phyloP scores from a whole-genome alignment of 1,140 invertebrate genomes.

The Hestina assimilis region DNA sequence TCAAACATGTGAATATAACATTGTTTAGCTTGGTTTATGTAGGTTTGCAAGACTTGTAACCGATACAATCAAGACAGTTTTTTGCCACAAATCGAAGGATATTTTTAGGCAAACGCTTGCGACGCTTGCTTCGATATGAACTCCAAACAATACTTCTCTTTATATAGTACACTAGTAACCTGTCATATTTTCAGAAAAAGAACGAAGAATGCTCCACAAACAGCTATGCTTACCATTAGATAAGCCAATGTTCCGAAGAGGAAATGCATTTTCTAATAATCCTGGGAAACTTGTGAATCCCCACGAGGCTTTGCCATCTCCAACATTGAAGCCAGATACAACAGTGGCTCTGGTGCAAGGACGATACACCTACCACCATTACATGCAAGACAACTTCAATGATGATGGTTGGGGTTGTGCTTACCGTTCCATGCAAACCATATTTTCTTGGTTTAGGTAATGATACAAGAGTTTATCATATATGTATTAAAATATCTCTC shows the following conservation, averaged over 20 bases:
- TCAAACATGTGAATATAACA: too few relatives aligned
- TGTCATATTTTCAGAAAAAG: conserved; percentile 80
- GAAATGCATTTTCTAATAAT: conserved; percentile 82
- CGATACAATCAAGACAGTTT: too few relatives aligned
- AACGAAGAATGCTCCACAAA: conserved; percentile 83
- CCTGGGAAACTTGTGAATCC: conserved; percentile 84
- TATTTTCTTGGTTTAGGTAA: conserved; percentile 97
- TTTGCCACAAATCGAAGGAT: too few relatives aligned
- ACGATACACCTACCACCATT: conserved; percentile 96
- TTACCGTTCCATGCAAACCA: conserved; percentile 97
- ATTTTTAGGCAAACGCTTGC: too few relatives aligned
- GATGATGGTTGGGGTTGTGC: conserved; percentile 99
- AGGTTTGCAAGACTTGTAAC: too few relatives aligned
- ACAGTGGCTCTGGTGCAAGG: conserved; percentile 86
- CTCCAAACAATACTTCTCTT: too few relatives aligned
- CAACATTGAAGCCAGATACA: conserved; percentile 38
- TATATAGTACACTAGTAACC: too few relatives aligned
- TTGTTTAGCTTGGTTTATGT: too few relatives aligned
- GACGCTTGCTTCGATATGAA: too few relatives aligned
- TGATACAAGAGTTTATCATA: too few relatives aligned
- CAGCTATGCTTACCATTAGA: conserved; percentile 83
- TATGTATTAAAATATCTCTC: too few relatives aligned
- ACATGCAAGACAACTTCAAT: conserved; percentile 96
- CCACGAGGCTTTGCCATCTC: conserved; percentile 75
- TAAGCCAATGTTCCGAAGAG: conserved; percentile 85